These are phyloP conservation scores for Xestobium rufovillosum DNA, from an alignment of 2,888 invertebrate species.

Conservation along the genomic window DNA sequence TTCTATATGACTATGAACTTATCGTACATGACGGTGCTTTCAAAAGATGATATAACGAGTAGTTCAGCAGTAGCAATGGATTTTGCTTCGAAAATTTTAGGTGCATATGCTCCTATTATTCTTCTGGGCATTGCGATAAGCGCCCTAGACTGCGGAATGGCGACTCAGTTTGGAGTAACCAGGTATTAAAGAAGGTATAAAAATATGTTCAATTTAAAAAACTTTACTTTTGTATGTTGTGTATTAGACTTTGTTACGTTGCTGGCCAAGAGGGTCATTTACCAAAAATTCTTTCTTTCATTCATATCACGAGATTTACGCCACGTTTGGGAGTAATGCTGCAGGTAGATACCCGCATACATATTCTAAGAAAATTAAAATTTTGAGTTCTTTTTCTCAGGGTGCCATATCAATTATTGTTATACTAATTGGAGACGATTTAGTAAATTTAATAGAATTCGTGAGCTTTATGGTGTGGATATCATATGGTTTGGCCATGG, in stretches of 20 bases:
- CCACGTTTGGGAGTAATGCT: constrained; percentile 77
- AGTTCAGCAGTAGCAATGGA: background rate
- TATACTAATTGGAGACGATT: constrained; percentile 66
- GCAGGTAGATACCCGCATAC: constrained; percentile 48
- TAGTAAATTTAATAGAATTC: constrained; percentile 71
- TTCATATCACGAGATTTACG: constrained; percentile 65
- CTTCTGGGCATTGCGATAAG: constrained; percentile 1
- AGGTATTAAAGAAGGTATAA: too few species aligned
- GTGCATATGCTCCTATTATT: background rate
- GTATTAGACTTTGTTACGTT: constrained; percentile 67
- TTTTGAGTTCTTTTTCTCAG: constrained; percentile 17
- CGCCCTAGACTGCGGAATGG: background rate
- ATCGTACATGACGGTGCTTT: background rate
- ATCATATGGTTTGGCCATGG: constrained; percentile 77
- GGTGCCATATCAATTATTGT: constrained; percentile 65
- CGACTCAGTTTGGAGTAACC: background rate
- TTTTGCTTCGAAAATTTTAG: background rate
- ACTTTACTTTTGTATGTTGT: too few species aligned
- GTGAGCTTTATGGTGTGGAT: constrained; percentile 84
- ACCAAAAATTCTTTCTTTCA: constrained; percentile 68
- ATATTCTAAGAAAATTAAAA: too few species aligned
- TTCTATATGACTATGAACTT: background rate
- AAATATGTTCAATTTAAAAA: too few species aligned
- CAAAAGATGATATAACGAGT: background rate
- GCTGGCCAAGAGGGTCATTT: constrained; percentile 77